Conservation (phyloP, 2,888 invertebrate species). For the Acleris sparsana region DNA sequence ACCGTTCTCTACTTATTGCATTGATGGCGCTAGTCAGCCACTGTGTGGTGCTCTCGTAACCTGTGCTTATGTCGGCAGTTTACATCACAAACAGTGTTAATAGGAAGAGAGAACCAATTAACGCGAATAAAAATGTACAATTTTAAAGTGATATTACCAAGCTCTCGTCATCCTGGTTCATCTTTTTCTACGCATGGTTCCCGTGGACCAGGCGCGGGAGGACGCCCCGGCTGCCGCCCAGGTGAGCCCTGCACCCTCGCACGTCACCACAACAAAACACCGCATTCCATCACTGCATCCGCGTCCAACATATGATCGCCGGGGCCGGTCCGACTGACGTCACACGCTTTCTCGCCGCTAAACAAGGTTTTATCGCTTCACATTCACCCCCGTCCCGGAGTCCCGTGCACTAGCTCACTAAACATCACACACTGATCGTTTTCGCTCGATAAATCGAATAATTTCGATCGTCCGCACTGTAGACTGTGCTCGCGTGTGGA, state of each 20-base stretch:
- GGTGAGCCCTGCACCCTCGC: slow-evolving; percentile 73
- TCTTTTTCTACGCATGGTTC: slow-evolving; percentile 88
- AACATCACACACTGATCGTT: slow-evolving; percentile 52
- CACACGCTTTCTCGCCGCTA: slow-evolving; percentile 77
- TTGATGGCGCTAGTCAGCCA: slow-evolving; percentile 21
- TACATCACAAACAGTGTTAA: slow-evolving; percentile 7
- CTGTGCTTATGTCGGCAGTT: slow-evolving; percentile 13
- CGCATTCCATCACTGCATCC: slow-evolving; percentile 83
- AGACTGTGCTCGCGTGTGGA: slow-evolving; percentile 67
- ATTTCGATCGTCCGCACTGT: slow-evolving; percentile 56
- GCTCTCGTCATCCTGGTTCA: slow-evolving; percentile 89
- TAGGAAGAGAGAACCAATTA: slow-evolving; percentile 11
- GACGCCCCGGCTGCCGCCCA: slow-evolving; percentile 63
- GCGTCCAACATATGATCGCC: slow-evolving; percentile 81
- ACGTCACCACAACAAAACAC: slow-evolving; percentile 77
- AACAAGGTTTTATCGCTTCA: slow-evolving; percentile 65
- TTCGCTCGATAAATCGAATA: slow-evolving; percentile 56
- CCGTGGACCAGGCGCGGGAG: slow-evolving; percentile 70
- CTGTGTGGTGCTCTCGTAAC: slow-evolving; percentile 23
- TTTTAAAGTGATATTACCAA: slow-evolving; percentile 84
- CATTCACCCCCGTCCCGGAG: slow-evolving; percentile 42
- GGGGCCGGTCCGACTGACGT: slow-evolving; percentile 78
- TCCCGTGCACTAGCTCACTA: slow-evolving; percentile 48
- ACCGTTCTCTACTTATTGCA: slow-evolving; percentile 13
- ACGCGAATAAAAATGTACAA: slow-evolving; percentile 37